phyloP scores from a whole-genome alignment of 2,113 vertebrate genomes.

The Dermatemys mawii region DNA sequence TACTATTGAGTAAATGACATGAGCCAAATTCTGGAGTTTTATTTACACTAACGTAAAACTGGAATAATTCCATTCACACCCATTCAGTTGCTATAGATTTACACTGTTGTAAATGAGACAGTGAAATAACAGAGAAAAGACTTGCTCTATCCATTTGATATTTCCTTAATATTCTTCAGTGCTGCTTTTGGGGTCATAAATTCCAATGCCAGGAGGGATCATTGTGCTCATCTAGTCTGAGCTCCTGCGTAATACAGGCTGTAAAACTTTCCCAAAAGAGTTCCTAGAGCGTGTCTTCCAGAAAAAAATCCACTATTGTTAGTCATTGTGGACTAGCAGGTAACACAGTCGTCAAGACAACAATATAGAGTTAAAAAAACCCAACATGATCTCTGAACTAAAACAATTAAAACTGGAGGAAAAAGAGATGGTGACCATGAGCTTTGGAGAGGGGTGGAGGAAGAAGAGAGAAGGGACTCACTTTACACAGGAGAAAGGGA shows the following conservation, averaged over 20 bases:
- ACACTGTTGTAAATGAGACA: background rate
- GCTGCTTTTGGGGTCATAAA: background rate
- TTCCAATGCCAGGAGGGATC: background rate
- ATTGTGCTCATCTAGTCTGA: background rate
- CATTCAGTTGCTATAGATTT: background rate
- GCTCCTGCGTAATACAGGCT: background rate
- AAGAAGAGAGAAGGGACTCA: slow-evolving; percentile 54
- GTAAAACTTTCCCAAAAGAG: background rate
- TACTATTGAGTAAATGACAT: background rate
- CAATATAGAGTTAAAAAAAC: slow-evolving; percentile 60
- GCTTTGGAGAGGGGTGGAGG: slow-evolving; percentile 33
- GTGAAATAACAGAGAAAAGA: background rate
- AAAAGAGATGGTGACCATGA: slow-evolving; percentile 47
- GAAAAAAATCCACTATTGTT: background rate
- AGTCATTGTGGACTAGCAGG: background rate
- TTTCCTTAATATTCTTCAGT: slow-evolving; percentile 45
- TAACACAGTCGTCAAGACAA: slow-evolving; percentile 61
- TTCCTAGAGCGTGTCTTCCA: background rate
- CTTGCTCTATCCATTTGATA: slow-evolving; percentile 6
- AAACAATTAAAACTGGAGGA: slow-evolving; percentile 69
- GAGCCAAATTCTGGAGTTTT: background rate
- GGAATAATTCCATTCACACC: background rate
- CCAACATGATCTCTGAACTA: slow-evolving; percentile 66
- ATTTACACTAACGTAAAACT: background rate
- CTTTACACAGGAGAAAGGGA: slow-evolving; percentile 56